These are phyloP conservation scores for Trachurus trachurus DNA, from an alignment of 2,797 vertebrate species.

Conservation along the genomic window DNA sequence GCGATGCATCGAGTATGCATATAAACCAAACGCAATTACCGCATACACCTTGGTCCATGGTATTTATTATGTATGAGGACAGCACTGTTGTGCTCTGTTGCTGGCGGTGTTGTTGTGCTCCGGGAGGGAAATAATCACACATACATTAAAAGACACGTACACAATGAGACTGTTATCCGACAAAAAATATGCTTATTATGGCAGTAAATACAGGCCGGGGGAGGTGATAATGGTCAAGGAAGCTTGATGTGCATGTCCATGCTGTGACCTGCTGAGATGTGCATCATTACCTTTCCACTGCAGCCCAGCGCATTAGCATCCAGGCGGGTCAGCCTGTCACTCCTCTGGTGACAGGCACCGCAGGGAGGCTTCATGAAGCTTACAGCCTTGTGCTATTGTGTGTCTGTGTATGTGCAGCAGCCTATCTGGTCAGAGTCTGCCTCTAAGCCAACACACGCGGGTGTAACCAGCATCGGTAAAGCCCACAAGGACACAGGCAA, in stretches of 20 bases:
- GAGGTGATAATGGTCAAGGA: background rate
- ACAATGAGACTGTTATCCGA: background rate
- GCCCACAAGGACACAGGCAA: conserved; percentile 14
- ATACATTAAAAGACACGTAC: conserved; percentile 23
- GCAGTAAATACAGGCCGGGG: background rate
- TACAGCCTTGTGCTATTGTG: background rate
- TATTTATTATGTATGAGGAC: conserved; percentile 65
- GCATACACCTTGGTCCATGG: conserved; percentile 40
- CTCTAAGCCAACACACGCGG: conserved; percentile 33
- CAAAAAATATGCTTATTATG: background rate
- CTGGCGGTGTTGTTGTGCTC: conserved; percentile 18
- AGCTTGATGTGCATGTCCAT: conserved; percentile 4
- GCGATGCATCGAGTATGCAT: conserved; percentile 41
- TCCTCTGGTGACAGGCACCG: conserved; percentile 4
- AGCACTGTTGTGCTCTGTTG: conserved; percentile 30
- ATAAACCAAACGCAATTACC: conserved; percentile 58
- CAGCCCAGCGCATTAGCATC: conserved; percentile 10
- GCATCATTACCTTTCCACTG: conserved; percentile 22
- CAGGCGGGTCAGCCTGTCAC: conserved; percentile 15
- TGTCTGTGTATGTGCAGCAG: background rate
- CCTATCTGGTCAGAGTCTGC: conserved; percentile 2
- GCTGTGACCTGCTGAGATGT: conserved; percentile 18
- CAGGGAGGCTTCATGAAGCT: conserved; percentile 22
- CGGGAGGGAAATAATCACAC: conserved; percentile 43
- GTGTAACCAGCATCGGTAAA: conserved; percentile 18